Percentiles rank a stretch among this genome's conserved stretches.
phyloP scores from a whole-genome alignment of 2,113 vertebrate genomes.

The Camelus bactrianus region DNA sequence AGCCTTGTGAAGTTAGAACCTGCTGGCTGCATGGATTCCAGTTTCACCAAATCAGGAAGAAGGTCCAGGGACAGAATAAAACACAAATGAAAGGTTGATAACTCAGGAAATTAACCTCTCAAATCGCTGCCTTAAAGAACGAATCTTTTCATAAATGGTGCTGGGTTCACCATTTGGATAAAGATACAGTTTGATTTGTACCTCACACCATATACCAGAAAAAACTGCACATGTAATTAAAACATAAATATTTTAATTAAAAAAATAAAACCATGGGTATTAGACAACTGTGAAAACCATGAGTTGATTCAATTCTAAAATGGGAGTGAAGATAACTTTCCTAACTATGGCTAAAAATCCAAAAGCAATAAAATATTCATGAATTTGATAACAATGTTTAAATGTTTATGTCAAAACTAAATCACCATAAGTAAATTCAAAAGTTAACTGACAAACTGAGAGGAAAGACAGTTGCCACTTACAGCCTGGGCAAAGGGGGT shows the following conservation, averaged over 20 bases:
- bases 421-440: background rate
- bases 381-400: background rate
- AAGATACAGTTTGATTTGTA: background rate
- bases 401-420: background rate
- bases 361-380: background rate
- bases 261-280: background rate
- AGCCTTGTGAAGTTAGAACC: fast-evolving
- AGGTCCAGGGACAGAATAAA: background rate
- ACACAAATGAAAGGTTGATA: fast-evolving
- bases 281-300: background rate
- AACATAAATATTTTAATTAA: background rate
- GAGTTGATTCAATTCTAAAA: background rate
- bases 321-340: background rate
- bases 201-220: background rate
- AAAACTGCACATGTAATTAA: background rate
- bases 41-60: too few relatives aligned
- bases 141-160: background rate
- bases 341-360: background rate
- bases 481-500: background rate
- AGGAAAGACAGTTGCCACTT: background rate
- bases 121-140: too few relatives aligned
- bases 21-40: fast-evolving
- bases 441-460: background rate
- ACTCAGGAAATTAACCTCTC: background rate
- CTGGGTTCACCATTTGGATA: background rate